Percentiles rank a stretch among this genome's conserved stretches.
These are phyloP conservation scores for Alaudala cheleensis DNA, from an alignment of 2,113 vertebrate genomes.

Conservation along the genomic window DNA sequence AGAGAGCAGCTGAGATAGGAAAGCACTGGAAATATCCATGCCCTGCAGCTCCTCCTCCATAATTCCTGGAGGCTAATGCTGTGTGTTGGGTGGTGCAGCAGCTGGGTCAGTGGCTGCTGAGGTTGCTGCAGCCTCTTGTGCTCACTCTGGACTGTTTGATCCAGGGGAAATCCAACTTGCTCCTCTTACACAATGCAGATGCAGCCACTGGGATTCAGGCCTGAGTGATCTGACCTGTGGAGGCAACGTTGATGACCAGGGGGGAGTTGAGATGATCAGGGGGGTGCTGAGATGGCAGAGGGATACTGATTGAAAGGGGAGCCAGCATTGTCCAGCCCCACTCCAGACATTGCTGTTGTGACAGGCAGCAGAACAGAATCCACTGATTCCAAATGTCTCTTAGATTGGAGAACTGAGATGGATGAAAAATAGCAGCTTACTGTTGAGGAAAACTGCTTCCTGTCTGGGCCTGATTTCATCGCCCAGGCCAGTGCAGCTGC, in stretches of 20 bases:
- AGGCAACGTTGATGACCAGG: fast-evolving
- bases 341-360: fast-evolving
- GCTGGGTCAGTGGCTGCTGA: not conserved
- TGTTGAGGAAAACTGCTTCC: slow-evolving; percentile 50
- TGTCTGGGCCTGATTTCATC: slow-evolving; percentile 43
- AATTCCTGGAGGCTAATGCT: not conserved
- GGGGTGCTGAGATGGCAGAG: not conserved
- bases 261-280: not conserved
- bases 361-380: not conserved
- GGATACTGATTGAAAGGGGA: not conserved
- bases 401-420: not conserved
- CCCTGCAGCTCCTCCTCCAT: not conserved
- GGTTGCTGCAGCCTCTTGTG: not conserved
- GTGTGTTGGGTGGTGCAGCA: not conserved
- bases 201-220: not conserved
- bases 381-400: not conserved
- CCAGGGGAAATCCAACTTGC: not conserved
- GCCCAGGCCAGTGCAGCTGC: not conserved
- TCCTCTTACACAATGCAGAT: not conserved
- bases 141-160: fast-evolving
- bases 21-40: not conserved
- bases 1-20: not conserved
- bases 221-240: not conserved
- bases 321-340: no score
- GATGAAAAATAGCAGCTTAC: slow-evolving; percentile 59